Percentiles rank a stretch among this genome's conserved stretches.
Evolutionary conservation across 2,113 vertebrate genomes (phyloP).

Genomic region (Percina caprodes): DNA sequence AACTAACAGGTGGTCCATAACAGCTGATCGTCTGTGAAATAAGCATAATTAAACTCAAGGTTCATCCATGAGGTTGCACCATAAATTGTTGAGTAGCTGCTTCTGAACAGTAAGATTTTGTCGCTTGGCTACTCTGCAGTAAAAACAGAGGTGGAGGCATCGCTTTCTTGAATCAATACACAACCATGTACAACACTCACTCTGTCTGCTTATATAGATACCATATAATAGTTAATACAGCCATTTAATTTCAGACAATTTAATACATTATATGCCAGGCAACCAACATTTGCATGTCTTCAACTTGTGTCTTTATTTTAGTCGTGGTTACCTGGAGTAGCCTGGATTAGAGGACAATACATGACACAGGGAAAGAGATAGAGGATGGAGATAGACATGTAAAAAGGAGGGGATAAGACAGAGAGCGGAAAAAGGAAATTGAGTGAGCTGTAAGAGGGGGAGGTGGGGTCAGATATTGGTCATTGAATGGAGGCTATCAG

Average conservation of each 20-base stretch:
- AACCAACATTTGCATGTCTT: not conserved
- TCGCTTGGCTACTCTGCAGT: slow-evolving; percentile 53
- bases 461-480: slow-evolving; percentile 58
- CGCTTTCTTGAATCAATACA: slow-evolving; percentile 64
- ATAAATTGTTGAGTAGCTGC: slow-evolving; percentile 63
- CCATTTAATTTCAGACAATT: slow-evolving; percentile 34
- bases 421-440: not conserved
- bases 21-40: slow-evolving; percentile 69
- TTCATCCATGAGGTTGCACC: slow-evolving; percentile 52
- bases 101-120: slow-evolving; percentile 71
- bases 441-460: not conserved
- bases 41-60: slow-evolving; percentile 71
- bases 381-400: not conserved
- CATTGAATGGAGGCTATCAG: slow-evolving; percentile 50
- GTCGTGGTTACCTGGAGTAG: not conserved
- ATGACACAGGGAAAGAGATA: not conserved
- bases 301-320: not conserved
- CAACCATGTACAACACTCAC: not conserved
- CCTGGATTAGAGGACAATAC: not conserved
- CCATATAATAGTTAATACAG: not conserved
- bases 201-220: slow-evolving; percentile 27
- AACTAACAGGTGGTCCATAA: slow-evolving; percentile 69
- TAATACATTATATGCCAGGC: not conserved
- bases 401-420: not conserved
- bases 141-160: slow-evolving; percentile 51